Evolutionary conservation across 2,888 invertebrate genomes (phyloP).

Genomic region (Tupiocoris notatus): DNA sequence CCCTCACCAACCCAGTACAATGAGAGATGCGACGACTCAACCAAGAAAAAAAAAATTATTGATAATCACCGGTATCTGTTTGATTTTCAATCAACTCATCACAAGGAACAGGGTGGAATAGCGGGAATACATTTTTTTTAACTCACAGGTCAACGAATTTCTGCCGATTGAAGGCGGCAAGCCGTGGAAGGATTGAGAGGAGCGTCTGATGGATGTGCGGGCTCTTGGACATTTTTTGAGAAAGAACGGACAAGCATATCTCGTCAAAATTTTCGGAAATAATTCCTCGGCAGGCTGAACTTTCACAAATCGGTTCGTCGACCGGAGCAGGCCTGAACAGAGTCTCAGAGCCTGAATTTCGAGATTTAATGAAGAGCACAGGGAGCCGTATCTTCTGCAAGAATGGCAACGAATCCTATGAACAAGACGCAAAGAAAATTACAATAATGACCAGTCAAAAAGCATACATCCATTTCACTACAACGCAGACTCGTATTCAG

Average conservation of each 20-base stretch:
- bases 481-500: no score
- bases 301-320: slow-evolving; percentile 54
- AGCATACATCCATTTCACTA: no score
- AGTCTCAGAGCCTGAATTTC: slow-evolving; percentile 37
- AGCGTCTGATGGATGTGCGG: slow-evolving; percentile 83
- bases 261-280: slow-evolving; percentile 79
- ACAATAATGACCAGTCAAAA: background rate
- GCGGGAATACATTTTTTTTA: background rate
- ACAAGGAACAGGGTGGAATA: no score
- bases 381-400: slow-evolving; percentile 39
- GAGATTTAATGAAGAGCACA: slow-evolving; percentile 40
- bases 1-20: no score
- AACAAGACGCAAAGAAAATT: background rate
- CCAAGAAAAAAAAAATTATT: no score
- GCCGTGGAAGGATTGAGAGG: slow-evolving; percentile 80
- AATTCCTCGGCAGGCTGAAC: slow-evolving; percentile 79
- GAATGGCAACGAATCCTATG: slow-evolving; percentile 30
- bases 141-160: slow-evolving; percentile 68
- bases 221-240: slow-evolving; percentile 70
- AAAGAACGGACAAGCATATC: slow-evolving; percentile 75
- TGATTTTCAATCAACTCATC: no score
- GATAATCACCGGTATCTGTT: no score
- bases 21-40: no score
- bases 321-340: slow-evolving; percentile 29
- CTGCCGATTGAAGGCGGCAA: slow-evolving; percentile 88